Conservation (phyloP, 2,113 vertebrate genomes). For the Carollia perspicillata region DNA sequence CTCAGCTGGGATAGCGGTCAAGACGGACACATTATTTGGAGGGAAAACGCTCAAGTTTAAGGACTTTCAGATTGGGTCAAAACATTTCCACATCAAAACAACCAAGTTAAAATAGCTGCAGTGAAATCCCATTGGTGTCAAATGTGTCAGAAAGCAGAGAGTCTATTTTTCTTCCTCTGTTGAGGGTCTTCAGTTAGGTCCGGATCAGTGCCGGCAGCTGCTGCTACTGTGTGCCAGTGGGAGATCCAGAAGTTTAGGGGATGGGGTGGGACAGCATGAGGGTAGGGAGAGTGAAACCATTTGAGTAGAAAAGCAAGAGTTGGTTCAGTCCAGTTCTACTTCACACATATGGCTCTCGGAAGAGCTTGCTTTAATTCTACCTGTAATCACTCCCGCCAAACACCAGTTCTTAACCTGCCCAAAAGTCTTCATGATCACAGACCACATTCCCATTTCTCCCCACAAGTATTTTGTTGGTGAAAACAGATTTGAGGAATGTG, state of each 20-base stretch:
- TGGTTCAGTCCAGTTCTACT: background rate
- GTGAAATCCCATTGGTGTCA: background rate
- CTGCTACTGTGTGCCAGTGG: background rate
- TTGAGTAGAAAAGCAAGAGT: background rate
- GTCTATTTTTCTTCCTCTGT: background rate
- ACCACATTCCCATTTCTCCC: background rate
- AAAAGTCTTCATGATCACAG: background rate
- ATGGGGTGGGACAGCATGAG: background rate
- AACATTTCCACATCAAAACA: background rate
- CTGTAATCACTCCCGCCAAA: background rate
- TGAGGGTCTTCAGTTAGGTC: background rate
- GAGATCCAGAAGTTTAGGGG: background rate
- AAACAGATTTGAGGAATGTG: background rate
- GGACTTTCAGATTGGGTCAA: background rate
- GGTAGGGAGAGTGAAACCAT: background rate
- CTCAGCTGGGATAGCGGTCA: background rate
- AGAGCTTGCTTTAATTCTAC: background rate
- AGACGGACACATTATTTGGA: background rate
- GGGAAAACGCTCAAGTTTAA: background rate
- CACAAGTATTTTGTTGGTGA: background rate
- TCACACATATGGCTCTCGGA: background rate
- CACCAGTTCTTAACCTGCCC: background rate
- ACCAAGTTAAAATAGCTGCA: background rate
- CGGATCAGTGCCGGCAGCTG: background rate
- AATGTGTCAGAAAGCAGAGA: background rate